phyloP scores from a whole-genome alignment of 2,888 invertebrate species.

The Terebella lapidaria region DNA sequence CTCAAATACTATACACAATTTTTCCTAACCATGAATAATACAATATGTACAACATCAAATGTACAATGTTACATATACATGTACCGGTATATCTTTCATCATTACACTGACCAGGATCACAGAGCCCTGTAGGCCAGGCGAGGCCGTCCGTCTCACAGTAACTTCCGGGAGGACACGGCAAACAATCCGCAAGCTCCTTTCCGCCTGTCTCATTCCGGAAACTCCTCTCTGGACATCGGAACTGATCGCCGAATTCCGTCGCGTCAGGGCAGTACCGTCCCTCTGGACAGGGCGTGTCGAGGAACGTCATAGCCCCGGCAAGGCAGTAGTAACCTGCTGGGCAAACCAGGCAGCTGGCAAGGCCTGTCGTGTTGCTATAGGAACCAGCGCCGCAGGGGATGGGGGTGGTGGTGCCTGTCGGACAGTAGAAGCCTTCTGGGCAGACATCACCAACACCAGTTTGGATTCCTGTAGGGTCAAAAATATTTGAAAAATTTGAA shows the following conservation, averaged over 20 bases:
- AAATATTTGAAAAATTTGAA: too few species aligned
- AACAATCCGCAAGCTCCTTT: conserved; percentile 34
- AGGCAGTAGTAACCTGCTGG: conserved; percentile 46
- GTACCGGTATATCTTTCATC: too few species aligned
- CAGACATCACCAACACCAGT: conserved; percentile 48
- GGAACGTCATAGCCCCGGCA: conserved; percentile 29
- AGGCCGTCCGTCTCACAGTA: conserved; percentile 36
- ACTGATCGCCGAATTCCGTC: conserved; percentile 34
- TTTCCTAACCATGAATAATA: too few species aligned
- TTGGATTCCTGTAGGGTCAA: conserved; percentile 32
- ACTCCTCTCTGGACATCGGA: conserved; percentile 41
- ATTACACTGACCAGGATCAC: conserved; percentile 40
- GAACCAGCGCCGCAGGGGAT: conserved; percentile 38
- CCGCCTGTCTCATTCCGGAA: conserved; percentile 39
- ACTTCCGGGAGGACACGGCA: conserved; percentile 33
- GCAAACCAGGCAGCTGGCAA: conserved; percentile 36
- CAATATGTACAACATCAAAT: too few species aligned
- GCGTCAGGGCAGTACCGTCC: conserved; percentile 45
- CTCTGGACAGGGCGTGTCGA: conserved; percentile 36
- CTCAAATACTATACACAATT: too few species aligned
- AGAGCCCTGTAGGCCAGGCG: conserved; percentile 34
- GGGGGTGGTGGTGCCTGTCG: conserved; percentile 40
- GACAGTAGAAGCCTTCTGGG: conserved; percentile 41
- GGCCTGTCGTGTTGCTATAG: conserved; percentile 35
- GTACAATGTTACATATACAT: too few species aligned